A percentile compares a stretch with the other conserved stretches of the same genome.
Evolutionary conservation across 2,797 vertebrate genomes (phyloP).

Genomic region (Enteromius anoplus): DNA sequence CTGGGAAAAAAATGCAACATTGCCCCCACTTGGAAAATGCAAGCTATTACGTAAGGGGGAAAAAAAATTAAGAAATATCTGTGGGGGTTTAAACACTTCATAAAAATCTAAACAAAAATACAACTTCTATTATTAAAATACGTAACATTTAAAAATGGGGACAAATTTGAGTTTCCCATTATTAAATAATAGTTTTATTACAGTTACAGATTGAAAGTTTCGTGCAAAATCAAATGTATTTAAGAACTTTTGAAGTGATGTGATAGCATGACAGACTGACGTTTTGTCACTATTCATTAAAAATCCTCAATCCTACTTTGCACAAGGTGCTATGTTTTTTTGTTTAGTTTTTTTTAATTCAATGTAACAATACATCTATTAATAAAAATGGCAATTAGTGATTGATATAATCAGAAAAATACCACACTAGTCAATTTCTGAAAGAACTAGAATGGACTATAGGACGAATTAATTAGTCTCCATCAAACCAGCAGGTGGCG

Average conservation of each 20-base stretch:
- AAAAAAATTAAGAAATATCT: not conserved
- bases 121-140: not conserved
- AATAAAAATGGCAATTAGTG: not conserved
- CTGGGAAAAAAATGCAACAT: not conserved
- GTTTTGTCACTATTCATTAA: not conserved
- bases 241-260: not conserved
- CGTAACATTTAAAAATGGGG: not conserved
- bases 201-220: not conserved
- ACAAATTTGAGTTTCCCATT: not conserved
- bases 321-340: no score
- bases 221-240: not conserved
- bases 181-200: not conserved
- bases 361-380: not conserved
- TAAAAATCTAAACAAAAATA: not conserved
- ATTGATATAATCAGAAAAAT: not conserved
- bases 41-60: not conserved
- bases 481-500: conserved; percentile 8
- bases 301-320: not conserved
- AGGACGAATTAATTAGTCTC: not conserved
- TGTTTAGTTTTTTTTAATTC: not conserved
- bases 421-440: not conserved
- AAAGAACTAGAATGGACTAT: not conserved
- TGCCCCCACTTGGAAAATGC: conserved; percentile 15
- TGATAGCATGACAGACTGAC: not conserved
- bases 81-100: not conserved